Evolutionary conservation across 2,888 invertebrate genomes (phyloP).

Genomic region (Bembecia ichneumoniformis): DNA sequence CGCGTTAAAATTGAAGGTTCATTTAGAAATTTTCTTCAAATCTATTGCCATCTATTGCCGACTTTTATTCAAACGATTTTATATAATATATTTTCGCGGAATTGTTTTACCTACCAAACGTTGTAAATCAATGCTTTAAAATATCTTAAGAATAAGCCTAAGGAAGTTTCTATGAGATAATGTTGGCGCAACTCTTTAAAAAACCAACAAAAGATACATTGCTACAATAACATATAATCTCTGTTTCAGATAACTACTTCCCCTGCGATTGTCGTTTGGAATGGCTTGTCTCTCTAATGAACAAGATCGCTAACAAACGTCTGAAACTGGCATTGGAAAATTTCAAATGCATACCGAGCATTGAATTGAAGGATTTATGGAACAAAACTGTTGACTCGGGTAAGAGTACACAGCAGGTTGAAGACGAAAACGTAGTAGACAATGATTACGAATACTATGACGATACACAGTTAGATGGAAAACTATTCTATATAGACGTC

Average conservation of each 20-base stretch:
- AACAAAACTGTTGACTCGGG: slow-evolving; percentile 33
- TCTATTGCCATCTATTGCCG: too few relatives aligned
- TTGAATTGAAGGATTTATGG: slow-evolving; percentile 38
- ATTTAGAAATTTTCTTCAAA: too few relatives aligned
- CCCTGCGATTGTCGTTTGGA: slow-evolving; percentile 54
- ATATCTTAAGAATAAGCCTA: too few relatives aligned
- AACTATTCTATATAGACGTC: slow-evolving; percentile 51
- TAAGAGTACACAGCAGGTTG: slow-evolving; percentile 23
- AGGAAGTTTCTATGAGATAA: too few relatives aligned
- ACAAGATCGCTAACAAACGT: slow-evolving; percentile 41
- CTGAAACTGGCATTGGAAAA: slow-evolving; percentile 46
- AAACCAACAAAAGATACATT: too few relatives aligned
- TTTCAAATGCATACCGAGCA: slow-evolving; percentile 47
- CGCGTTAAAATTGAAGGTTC: too few relatives aligned
- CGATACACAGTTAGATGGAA: slow-evolving; percentile 53
- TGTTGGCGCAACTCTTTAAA: too few relatives aligned
- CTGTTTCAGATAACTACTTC: slow-evolving; percentile 47
- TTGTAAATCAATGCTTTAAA: too few relatives aligned
- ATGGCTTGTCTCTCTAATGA: slow-evolving; percentile 46
- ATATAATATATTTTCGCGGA: too few relatives aligned
- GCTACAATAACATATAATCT: not conserved
- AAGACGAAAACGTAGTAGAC: slow-evolving; percentile 22
- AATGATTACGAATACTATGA: slow-evolving; percentile 59
- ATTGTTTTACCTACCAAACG: too few relatives aligned
- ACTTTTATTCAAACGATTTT: too few relatives aligned